A percentile compares a stretch with the other conserved stretches of the same genome.
phyloP scores from a whole-genome alignment of 2,888 invertebrate genomes.

The Oxyteleia sp. region DNA sequence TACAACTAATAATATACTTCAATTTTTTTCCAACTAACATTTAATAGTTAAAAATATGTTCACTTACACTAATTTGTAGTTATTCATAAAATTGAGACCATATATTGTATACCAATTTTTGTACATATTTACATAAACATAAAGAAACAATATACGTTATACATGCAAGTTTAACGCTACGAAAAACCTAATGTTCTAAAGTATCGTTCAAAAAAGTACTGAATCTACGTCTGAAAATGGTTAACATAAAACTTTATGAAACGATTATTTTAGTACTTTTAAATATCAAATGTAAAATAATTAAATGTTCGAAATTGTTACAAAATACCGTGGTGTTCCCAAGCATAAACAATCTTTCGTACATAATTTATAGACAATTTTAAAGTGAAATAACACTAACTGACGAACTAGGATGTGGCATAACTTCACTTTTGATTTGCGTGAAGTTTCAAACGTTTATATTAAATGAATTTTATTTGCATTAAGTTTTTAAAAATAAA shows the following conservation, averaged over 20 bases:
- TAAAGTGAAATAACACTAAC: too few relatives aligned
- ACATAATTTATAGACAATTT: too few relatives aligned
- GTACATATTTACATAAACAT: slow-evolving; percentile 63
- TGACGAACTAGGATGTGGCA: too few relatives aligned
- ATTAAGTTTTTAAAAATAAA: too few relatives aligned
- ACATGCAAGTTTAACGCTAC: slow-evolving; percentile 21
- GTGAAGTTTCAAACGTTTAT: too few relatives aligned
- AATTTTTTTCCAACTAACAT: slow-evolving; percentile 35
- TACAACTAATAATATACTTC: slow-evolving; percentile 50
- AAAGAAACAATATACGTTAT: slow-evolving; percentile 51
- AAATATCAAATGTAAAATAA: too few relatives aligned
- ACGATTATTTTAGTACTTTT: slow-evolving; percentile 17
- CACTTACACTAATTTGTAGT: slow-evolving; percentile 52
- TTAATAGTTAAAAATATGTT: slow-evolving; percentile 54
- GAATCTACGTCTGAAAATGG: slow-evolving; percentile 12
- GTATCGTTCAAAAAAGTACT: slow-evolving; percentile 3
- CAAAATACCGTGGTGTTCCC: too few relatives aligned
- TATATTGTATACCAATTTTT: slow-evolving; percentile 57
- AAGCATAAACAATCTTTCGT: too few relatives aligned
- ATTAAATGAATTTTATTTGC: too few relatives aligned
- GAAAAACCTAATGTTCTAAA: slow-evolving; percentile 7
- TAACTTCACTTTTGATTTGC: too few relatives aligned
- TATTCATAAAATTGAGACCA: slow-evolving; percentile 46
- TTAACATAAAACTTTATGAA: slow-evolving; percentile 7
- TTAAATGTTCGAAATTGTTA: too few relatives aligned